Base-by-base conservation (phyloP, 2,113 vertebrate species). In the Tricholaema leucomelas region DNA sequence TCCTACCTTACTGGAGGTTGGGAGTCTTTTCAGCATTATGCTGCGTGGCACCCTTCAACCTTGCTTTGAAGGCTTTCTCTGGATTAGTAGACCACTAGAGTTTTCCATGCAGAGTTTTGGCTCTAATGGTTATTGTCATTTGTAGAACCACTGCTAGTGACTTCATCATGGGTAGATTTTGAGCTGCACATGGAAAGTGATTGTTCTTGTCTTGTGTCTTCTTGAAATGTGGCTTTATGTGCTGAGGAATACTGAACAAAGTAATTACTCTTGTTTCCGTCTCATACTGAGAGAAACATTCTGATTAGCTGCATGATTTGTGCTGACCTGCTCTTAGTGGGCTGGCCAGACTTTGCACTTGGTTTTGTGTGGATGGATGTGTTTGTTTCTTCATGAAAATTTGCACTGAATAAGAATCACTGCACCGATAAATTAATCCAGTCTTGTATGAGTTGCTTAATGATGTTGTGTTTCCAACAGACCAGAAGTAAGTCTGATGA, bases 201-300 rank as follows among this genome's bases (percentile, higher is more conserved):
- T 75, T 81, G 85, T 55, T 5, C 19, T 63, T 73, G 21, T 66
- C 58, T 50, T 73, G 36, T 63, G 21, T 69, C 17, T 75, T 74
- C 59, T 82, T 66, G 59, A 91, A 92, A 85, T 63, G 52, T 61
- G 78, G 4, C 36, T 88, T 84, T 58, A 27, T 78, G 2, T 69
- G 35, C 24, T 76, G 21, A 15, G 81, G 11, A 75, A 48, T 84
- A 79, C 6, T 71, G 72, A 87, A 35, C 11, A 66, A 65, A 35
- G n/a, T 71, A 46, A 69, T 78, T 79, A 23, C 79, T 90, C 50
- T 84, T 91, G n/a, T 81, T 79, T 16, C 38, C 85, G 33, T 52
- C 35, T 88, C 38, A 64, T 69, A 64, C 3, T 58, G 52, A 76
- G 74, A 46, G 85, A 87, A 90, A 87, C 38, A 14, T 2, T 36